Evolutionary conservation across 35 echinoderm and acorn worm species (phyloP), one percentile per base, ranked within the genome.

Genomic region (Ophiothrix spiculata): DNA sequence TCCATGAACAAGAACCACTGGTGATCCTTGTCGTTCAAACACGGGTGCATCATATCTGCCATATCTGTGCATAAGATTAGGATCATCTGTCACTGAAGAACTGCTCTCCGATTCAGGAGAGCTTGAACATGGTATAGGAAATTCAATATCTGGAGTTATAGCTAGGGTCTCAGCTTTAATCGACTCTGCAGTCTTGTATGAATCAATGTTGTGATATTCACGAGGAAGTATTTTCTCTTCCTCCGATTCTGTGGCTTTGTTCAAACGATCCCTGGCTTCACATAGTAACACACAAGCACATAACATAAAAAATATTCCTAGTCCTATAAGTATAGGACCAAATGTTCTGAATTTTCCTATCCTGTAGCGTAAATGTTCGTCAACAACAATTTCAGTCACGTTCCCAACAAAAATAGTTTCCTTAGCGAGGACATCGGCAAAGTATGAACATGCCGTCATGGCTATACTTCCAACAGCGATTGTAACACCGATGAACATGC

Each of bases 211-310:
- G 19, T 60, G 45, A 12, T 84, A 39, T 23, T 90, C 80, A 25
- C 77, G 64, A 16, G 15, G 73, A 1, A 90, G 78, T 19, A 75
- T 80, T 38, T 90, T 90, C 45, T 73, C 74, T 4, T 16, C 56
- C 13, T 86, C 88, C n/a, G n/a, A n/a, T 77, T 86, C 85, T 13
- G 45, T 38, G 23, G 39, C 42, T 60, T 86, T 77, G 23, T 82
- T 87, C 1, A 82, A 42, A 31, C 76, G 76, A 49, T 92, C 92
- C 1, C 84, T 87, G 0, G 88, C 92, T 35, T 94, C 92, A 54
- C 92, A 94, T 79, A 94, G 78, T 49, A 94, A 80, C 35, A 94
- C 92, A 77, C 92, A 94, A 45, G 92, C 92, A 79, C 92, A 94
- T 84, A 94, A 87, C 15, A 88, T 86, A 32, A 94, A 86, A 41